Evolutionary conservation across 2,113 vertebrate genomes (phyloP).

Genomic region (Cyanoliseus patagonus): DNA sequence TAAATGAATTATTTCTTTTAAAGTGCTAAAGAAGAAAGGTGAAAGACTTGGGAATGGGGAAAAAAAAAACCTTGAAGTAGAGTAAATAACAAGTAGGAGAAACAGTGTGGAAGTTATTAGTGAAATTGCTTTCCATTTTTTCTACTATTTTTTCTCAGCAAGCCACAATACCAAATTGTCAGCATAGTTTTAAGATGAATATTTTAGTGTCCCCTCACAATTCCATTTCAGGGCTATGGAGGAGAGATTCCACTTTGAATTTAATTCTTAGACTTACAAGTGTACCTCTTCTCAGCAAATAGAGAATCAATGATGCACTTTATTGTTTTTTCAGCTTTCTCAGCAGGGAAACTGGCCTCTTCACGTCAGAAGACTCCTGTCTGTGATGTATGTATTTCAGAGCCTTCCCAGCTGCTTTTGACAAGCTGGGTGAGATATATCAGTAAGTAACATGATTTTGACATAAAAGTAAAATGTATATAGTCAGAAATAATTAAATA

Average conservation of each 20-base stretch:
- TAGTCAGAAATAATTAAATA: background rate
- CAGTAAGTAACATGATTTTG: background rate
- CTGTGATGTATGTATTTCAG: background rate
- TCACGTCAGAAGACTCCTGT: background rate
- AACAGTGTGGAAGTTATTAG: background rate
- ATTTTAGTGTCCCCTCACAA: background rate
- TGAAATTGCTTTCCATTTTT: background rate
- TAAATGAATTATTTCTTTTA: background rate
- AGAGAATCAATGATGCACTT: background rate
- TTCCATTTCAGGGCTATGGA: background rate
- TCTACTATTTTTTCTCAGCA: background rate
- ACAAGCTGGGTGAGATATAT: background rate
- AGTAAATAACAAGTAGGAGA: background rate
- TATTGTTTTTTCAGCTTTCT: constrained; percentile 42
- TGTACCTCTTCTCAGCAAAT: background rate
- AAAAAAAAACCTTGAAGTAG: background rate
- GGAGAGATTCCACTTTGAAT: background rate
- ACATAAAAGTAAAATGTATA: background rate
- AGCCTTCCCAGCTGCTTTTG: background rate
- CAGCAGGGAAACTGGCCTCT: background rate
- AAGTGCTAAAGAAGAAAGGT: background rate
- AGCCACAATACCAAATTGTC: background rate
- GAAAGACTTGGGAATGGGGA: background rate
- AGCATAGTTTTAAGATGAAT: background rate
- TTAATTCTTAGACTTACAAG: background rate